These are phyloP conservation scores for Spialia ferax DNA, from an alignment of 2,888 invertebrate genomes.

Conservation along the genomic window DNA sequence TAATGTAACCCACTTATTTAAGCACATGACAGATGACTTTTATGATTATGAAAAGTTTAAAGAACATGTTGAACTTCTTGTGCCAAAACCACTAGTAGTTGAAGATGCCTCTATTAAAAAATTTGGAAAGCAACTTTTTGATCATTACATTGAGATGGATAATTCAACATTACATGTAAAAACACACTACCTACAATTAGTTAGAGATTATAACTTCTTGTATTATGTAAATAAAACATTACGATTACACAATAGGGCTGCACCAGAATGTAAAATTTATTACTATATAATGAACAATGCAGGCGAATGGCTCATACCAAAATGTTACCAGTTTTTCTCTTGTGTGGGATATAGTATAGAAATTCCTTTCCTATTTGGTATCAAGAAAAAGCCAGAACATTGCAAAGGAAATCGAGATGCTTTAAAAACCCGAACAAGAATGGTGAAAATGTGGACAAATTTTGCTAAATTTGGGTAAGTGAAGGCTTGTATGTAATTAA, in stretches of 20 bases:
- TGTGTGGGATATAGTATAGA: slow-evolving; percentile 73
- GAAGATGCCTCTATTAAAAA: slow-evolving; percentile 58
- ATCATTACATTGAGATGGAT: slow-evolving; percentile 59
- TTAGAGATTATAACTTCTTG: slow-evolving; percentile 75
- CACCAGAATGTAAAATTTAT: slow-evolving; percentile 67
- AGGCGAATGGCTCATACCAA: slow-evolving; percentile 71
- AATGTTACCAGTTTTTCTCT: slow-evolving; percentile 60
- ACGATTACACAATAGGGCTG: slow-evolving; percentile 64
- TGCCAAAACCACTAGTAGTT: slow-evolving; percentile 65
- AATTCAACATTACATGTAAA: slow-evolving; percentile 44
- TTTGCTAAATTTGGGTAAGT: slow-evolving; percentile 81
- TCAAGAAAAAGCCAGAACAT: slow-evolving; percentile 53
- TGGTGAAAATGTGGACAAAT: slow-evolving; percentile 81
- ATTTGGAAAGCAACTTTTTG: slow-evolving; percentile 73
- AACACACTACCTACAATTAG: slow-evolving; percentile 70
- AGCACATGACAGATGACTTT: slow-evolving; percentile 60
- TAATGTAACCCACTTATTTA: slow-evolving; percentile 65
- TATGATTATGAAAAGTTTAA: slow-evolving; percentile 70
- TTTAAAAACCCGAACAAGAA: slow-evolving; percentile 64
- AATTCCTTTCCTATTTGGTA: slow-evolving; percentile 70
- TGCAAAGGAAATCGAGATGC: slow-evolving; percentile 73
- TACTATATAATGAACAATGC: slow-evolving; percentile 73
- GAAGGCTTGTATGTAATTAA: too few species aligned
- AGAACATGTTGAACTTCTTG: slow-evolving; percentile 63
- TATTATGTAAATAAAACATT: slow-evolving; percentile 76